Conservation (phyloP, 2,113 vertebrate species). For the Copsychus sechellarum region DNA sequence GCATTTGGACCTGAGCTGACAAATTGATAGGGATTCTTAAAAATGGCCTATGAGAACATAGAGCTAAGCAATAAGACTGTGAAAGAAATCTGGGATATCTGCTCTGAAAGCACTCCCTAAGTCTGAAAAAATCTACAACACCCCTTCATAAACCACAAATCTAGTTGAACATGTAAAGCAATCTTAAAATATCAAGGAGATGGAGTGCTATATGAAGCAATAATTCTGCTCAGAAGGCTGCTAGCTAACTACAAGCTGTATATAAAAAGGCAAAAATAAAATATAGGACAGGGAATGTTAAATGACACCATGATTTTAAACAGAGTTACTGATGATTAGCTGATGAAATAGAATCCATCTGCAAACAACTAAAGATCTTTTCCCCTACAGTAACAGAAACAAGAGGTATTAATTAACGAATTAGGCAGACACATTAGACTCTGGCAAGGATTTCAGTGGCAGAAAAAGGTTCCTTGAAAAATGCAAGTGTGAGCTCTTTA, state of each 20-base stretch:
- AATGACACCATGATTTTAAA: not conserved
- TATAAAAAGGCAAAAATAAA: not conserved
- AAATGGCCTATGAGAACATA: not conserved
- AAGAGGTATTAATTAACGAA: not conserved
- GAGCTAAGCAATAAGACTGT: not conserved
- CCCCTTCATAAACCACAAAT: not conserved
- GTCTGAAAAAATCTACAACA: not conserved
- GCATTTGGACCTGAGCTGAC: not conserved
- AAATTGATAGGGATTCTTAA: not conserved
- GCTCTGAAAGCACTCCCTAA: not conserved
- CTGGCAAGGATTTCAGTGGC: not conserved
- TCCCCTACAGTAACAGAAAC: not conserved
- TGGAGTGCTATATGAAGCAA: not conserved
- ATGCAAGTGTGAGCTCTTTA: rapidly evolving
- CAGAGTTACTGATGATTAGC: not conserved
- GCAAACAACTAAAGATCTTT: not conserved
- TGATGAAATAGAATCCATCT: not conserved
- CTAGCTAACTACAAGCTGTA: not conserved
- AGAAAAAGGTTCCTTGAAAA: not conserved
- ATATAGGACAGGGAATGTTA: not conserved
- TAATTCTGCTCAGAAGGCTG: not conserved
- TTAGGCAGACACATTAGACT: not conserved
- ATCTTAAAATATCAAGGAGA: not conserved
- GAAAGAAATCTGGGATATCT: not conserved
- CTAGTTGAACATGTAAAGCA: not conserved